Evolutionary conservation across 1,140 invertebrate species (phyloP).

Genomic region (Venturia canescens): DNA sequence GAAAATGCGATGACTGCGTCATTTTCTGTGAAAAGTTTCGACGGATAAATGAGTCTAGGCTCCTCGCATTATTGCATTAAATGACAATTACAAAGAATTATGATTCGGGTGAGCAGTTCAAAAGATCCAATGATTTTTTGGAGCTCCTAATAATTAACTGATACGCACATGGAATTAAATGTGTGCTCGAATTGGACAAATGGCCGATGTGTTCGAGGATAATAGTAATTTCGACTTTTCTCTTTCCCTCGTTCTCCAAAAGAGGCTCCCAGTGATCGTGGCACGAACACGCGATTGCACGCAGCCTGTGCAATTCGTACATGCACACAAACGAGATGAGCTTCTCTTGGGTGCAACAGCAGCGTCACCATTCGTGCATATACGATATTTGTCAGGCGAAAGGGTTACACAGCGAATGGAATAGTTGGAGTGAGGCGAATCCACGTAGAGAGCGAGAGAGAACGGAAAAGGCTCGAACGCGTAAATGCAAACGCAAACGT

Average conservation of each 20-base stretch:
- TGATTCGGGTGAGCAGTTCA: slow-evolving; percentile 52
- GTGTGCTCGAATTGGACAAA: neutral
- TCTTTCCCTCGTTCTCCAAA: neutral
- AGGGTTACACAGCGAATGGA: slow-evolving; percentile 40
- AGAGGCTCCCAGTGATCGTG: slow-evolving; percentile 3
- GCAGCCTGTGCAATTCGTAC: slow-evolving; percentile 15
- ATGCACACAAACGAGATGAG: slow-evolving; percentile 14
- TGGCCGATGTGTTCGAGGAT: neutral
- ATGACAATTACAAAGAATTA: slow-evolving; percentile 60
- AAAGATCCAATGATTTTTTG: neutral
- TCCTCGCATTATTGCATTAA: no score
- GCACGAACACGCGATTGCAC: slow-evolving; percentile 32
- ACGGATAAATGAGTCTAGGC: no score
- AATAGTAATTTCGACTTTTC: neutral
- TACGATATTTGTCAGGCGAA: slow-evolving; percentile 65
- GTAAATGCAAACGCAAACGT: slow-evolving; percentile 67
- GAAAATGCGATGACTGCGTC: no score
- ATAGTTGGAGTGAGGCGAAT: neutral
- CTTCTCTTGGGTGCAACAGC: neutral
- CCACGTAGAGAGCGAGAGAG: neutral
- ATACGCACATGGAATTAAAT: no score
- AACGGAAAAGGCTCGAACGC: neutral
- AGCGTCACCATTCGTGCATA: slow-evolving; percentile 23
- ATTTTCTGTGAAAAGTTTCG: no score
- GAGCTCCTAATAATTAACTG: no score